phyloP scores from a whole-genome alignment of 2,797 vertebrate genomes.

The Malurus leucopterus region DNA sequence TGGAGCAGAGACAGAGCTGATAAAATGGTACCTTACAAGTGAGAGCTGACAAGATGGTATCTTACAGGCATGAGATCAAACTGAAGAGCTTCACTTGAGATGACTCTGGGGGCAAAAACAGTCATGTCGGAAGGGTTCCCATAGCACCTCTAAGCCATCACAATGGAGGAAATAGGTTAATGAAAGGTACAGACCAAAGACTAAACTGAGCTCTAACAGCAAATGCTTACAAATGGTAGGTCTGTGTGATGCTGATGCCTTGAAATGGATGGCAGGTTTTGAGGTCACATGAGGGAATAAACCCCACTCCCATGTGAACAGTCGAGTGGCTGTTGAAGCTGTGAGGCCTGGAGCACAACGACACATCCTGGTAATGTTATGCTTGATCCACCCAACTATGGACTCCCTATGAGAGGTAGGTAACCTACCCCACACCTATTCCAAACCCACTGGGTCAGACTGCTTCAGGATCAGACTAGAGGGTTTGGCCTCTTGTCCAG shows the following conservation, averaged over 20 bases:
- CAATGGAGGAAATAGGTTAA: neutral
- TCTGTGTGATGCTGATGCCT: neutral
- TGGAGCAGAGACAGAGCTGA: neutral
- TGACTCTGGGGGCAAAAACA: neutral
- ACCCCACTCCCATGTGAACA: rapidly evolving
- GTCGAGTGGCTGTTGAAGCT: neutral
- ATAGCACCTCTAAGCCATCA: neutral
- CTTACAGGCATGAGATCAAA: neutral
- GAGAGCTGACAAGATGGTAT: neutral
- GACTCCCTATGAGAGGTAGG: neutral
- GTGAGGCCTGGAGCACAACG: neutral
- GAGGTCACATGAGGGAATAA: neutral
- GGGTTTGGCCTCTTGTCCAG: neutral
- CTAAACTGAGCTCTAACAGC: neutral
- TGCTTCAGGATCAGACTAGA: neutral
- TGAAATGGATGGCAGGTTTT: neutral
- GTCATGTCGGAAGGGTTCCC: neutral
- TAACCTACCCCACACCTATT: rapidly evolving
- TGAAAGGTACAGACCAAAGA: neutral
- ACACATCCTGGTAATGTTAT: rapidly evolving
- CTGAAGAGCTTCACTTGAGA: neutral
- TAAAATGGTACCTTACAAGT: neutral
- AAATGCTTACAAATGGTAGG: neutral
- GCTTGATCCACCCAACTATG: rapidly evolving
- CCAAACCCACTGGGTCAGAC: neutral